These are phyloP conservation scores for Cheirogaleus medius DNA, from an alignment of 2,113 vertebrate genomes.

Conservation along the genomic window DNA sequence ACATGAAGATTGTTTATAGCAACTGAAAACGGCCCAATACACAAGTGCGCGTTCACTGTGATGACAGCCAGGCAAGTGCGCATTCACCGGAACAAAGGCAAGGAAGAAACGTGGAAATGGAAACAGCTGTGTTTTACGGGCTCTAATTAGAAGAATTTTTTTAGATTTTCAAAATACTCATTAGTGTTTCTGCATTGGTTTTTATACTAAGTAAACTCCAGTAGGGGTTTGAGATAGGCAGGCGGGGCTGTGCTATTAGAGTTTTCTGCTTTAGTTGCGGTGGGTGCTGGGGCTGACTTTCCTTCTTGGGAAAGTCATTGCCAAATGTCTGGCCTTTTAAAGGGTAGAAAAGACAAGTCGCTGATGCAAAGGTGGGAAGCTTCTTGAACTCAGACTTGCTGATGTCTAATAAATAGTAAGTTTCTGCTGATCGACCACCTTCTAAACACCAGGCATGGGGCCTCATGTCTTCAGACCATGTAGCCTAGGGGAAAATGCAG, in stretches of 20 bases:
- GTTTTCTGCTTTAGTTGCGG: neutral
- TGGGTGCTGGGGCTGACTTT: neutral
- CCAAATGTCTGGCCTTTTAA: neutral
- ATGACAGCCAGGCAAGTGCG: neutral
- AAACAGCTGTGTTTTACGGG: slow-evolving; percentile 12
- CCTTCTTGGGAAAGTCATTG: neutral
- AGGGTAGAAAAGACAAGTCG: neutral
- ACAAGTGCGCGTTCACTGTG: neutral
- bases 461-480: too few species aligned
- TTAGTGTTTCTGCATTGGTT: neutral
- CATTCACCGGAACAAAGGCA: neutral
- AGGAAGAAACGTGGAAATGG: slow-evolving; percentile 6
- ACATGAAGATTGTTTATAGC: neutral
- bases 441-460: neutral
- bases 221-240: neutral
- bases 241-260: neutral
- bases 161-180: neutral
- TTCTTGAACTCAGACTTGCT: neutral
- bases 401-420: neutral
- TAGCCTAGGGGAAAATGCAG: neutral
- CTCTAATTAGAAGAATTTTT: neutral
- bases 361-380: too few species aligned
- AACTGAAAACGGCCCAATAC: neutral
- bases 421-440: neutral
- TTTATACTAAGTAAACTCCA: neutral